A percentile compares a stretch with the other conserved stretches of the same genome.
phyloP scores from a whole-genome alignment of 2,888 invertebrate species.

The Heliconius ismenius region DNA sequence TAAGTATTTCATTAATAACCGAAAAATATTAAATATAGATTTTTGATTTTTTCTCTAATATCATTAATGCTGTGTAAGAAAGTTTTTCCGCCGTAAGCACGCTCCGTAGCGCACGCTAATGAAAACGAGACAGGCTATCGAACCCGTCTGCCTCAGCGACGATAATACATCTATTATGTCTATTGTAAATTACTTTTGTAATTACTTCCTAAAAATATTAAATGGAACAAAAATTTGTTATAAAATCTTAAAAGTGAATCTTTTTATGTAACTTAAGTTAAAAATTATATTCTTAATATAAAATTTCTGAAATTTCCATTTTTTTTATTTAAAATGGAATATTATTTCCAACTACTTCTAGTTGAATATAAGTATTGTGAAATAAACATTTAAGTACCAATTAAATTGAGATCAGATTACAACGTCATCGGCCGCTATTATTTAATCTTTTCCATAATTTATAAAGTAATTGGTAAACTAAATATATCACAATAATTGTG shows the following conservation, averaged over 20 bases:
- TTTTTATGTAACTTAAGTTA: neutral
- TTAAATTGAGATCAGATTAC: conserved; percentile 11
- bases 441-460: conserved; percentile 20
- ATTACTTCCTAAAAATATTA: conserved; percentile 18
- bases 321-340: neutral
- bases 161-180: conserved; percentile 19
- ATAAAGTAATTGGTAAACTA: conserved; percentile 14
- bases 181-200: conserved; percentile 5
- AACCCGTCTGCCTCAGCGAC: conserved; percentile 56
- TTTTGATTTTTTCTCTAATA: conserved; percentile 34
- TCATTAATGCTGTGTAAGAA: conserved; percentile 46
- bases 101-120: conserved; percentile 58
- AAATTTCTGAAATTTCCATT: neutral
- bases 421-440: conserved; percentile 10
- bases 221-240: neutral
- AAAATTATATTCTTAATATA: neutral
- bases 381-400: neutral
- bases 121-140: conserved; percentile 76
- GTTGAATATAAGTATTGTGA: neutral
- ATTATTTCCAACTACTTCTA: neutral
- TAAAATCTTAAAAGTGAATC: neutral
- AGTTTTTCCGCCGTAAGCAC: conserved; percentile 66
- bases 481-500: conserved; percentile 23
- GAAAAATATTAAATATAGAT: conserved; percentile 10
- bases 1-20: neutral